Conservation (phyloP, 1,140 invertebrate genomes). For the Neodiprion lecontei region DNA sequence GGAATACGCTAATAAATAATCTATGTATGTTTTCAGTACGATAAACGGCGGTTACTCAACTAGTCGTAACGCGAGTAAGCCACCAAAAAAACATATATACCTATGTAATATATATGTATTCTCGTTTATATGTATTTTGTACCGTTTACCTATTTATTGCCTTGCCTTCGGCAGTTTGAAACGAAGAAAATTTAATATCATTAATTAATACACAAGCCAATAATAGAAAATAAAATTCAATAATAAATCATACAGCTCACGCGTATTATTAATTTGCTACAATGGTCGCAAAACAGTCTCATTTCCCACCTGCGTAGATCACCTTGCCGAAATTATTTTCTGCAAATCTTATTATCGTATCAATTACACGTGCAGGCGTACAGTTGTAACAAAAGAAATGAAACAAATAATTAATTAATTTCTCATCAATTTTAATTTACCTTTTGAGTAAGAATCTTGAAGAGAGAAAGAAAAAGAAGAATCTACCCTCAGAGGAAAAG, state of each 20-base stretch:
- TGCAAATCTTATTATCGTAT: no score
- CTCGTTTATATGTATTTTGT: not conserved
- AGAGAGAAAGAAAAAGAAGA: no score
- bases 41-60: not conserved
- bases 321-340: no score
- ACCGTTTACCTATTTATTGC: conserved; percentile 39
- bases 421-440: no score
- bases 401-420: no score
- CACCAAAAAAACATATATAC: not conserved
- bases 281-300: no score
- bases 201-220: not conserved
- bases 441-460: no score
- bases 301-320: no score
- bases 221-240: not conserved
- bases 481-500: no score
- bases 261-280: no score
- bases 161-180: conserved; percentile 36
- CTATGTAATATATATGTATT: not conserved
- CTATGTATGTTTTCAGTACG: not conserved
- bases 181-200: conserved; percentile 26
- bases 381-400: no score
- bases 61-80: not conserved
- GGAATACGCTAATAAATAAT: not conserved
- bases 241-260: not conserved
- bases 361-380: no score